A percentile compares a stretch with the other conserved stretches of the same genome.
These are phyloP conservation scores for Melanostigma gelatinosum DNA, from an alignment of 2,113 vertebrate species.

Conservation along the genomic window DNA sequence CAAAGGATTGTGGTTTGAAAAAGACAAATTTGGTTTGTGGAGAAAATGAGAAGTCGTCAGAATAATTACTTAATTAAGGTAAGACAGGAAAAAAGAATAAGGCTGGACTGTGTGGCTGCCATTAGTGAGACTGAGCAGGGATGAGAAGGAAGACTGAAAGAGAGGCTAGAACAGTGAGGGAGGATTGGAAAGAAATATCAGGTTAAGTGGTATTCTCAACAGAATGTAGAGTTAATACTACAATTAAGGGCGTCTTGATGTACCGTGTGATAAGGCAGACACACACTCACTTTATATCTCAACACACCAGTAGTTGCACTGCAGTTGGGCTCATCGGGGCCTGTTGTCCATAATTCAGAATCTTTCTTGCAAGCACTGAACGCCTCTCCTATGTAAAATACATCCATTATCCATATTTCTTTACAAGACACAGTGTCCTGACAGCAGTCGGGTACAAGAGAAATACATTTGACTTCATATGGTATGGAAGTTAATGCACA, in stretches of 20 bases:
- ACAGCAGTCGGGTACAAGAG: slow-evolving; percentile 35
- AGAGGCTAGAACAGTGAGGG: background rate
- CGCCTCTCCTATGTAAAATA: slow-evolving; percentile 25
- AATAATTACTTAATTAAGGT: slow-evolving; percentile 40
- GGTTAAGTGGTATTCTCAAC: slow-evolving; percentile 39
- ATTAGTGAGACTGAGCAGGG: slow-evolving; percentile 36
- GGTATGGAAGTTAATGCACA: slow-evolving; percentile 24
- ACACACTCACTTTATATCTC: background rate
- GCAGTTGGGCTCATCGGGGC: background rate
- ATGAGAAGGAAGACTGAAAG: slow-evolving; percentile 12
- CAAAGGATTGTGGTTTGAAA: slow-evolving; percentile 1
- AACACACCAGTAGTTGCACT: background rate
- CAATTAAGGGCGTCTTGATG: slow-evolving; percentile 16
- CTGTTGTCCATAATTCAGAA: slow-evolving; percentile 35
- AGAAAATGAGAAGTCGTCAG: slow-evolving; percentile 5
- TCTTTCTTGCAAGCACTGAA: slow-evolving; percentile 5
- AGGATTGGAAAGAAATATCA: slow-evolving; percentile 6
- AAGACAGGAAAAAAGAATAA: slow-evolving; percentile 11
- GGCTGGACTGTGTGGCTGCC: background rate
- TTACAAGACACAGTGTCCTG: slow-evolving; percentile 12
- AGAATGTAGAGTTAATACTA: slow-evolving; percentile 25
- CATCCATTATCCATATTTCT: slow-evolving; percentile 33
- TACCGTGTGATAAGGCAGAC: background rate
- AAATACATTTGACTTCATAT: slow-evolving; percentile 54
- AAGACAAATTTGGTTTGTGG: background rate